These are phyloP conservation scores for Ips nitidus DNA, from an alignment of 1,140 invertebrate species.

Conservation along the genomic window DNA sequence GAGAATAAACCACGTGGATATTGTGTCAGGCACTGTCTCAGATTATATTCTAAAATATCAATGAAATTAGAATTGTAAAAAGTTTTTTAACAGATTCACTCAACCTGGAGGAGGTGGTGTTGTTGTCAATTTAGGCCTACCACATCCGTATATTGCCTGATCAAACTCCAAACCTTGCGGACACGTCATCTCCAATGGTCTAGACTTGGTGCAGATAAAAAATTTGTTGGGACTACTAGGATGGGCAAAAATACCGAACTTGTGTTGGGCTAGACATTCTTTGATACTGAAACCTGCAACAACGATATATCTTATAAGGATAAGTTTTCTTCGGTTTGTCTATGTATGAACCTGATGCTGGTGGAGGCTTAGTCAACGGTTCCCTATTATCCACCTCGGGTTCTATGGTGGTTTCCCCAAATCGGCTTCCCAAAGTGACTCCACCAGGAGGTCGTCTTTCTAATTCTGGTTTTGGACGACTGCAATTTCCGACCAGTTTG, in stretches of 20 bases:
- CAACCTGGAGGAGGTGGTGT: constrained; percentile 30
- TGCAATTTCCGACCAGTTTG: too few species aligned
- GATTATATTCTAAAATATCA: too few species aligned
- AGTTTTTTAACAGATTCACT: not conserved
- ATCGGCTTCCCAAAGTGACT: constrained; percentile 15
- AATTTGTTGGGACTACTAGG: constrained; percentile 29
- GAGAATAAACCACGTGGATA: constrained; percentile 48
- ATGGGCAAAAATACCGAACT: constrained; percentile 32
- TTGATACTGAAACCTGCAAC: not conserved
- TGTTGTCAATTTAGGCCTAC: constrained; percentile 23
- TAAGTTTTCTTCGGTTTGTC: too few species aligned
- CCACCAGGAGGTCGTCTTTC: not conserved
- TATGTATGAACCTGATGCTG: not conserved
- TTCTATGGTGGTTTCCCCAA: constrained; percentile 17
- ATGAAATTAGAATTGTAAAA: not conserved
- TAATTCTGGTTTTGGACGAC: not conserved
- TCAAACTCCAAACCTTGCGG: constrained; percentile 30
- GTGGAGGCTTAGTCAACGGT: constrained; percentile 23
- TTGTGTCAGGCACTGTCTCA: constrained; percentile 24
- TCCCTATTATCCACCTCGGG: constrained; percentile 16
- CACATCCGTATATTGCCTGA: constrained; percentile 17
- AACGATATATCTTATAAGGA: too few species aligned
- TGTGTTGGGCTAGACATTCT: constrained; percentile 23
- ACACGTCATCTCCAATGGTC: constrained; percentile 22
- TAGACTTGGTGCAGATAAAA: constrained; percentile 29